These are phyloP conservation scores for Bursaphelenchus okinawaensis DNA, from an alignment of 2,888 invertebrate species.

Conservation along the genomic window DNA sequence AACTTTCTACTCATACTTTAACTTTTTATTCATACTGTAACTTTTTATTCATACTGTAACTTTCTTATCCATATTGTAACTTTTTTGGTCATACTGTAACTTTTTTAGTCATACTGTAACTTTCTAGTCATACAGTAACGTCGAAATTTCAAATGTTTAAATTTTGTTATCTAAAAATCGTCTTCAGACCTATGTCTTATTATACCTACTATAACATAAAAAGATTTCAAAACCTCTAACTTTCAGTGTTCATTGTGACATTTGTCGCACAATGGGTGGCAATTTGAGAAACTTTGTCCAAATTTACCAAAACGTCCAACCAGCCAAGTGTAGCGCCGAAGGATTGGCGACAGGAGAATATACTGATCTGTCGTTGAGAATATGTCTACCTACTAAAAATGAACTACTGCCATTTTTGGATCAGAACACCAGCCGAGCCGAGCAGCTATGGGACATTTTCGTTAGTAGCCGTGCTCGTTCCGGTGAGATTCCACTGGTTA, in stretches of 20 bases:
- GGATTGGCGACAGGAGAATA: conserved; percentile 50
- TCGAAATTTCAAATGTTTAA: too few relatives aligned
- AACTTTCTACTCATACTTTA: background rate
- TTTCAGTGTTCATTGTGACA: conserved; percentile 50
- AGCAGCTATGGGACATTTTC: conserved; percentile 56
- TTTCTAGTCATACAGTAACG: too few relatives aligned
- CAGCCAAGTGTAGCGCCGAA: conserved; percentile 50
- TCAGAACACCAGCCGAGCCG: conserved; percentile 51
- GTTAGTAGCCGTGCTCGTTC: conserved; percentile 52
- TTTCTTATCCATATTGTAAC: too few relatives aligned
- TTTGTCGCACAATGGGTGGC: conserved; percentile 53
- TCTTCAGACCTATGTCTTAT: too few relatives aligned
- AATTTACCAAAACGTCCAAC: conserved; percentile 51
- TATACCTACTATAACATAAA: too few relatives aligned
- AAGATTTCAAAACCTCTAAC: too few relatives aligned
- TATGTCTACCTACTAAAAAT: conserved; percentile 55
- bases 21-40: background rate
- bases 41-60: too few relatives aligned
- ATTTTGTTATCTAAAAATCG: too few relatives aligned
- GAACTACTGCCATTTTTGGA: conserved; percentile 57
- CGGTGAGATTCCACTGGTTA: conserved; percentile 53
- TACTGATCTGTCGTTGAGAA: conserved; percentile 50
- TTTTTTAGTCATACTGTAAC: too few relatives aligned
- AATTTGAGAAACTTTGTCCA: conserved; percentile 52
- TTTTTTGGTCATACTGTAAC: too few relatives aligned